phyloP scores from a whole-genome alignment of 2,113 vertebrate species.

The Mesocricetus auratus region DNA sequence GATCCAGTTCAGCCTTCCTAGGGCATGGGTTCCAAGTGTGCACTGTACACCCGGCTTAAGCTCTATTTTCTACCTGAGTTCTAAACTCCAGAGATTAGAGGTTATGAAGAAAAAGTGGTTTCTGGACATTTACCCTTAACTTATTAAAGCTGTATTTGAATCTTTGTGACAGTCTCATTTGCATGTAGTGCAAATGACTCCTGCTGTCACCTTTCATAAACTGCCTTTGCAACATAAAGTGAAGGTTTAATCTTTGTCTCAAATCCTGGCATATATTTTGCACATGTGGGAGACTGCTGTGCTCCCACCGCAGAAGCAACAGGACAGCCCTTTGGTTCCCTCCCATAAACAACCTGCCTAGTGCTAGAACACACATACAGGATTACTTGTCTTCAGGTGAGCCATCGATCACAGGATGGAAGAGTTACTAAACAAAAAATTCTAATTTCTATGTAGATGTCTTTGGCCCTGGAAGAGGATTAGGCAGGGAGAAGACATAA shows the following conservation, averaged over 20 bases:
- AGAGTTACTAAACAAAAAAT: conserved; percentile 81
- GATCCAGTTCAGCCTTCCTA: neutral
- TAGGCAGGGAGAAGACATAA: neutral
- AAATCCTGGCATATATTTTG: neutral
- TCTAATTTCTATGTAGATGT: conserved; percentile 64
- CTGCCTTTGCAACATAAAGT: conserved; percentile 30
- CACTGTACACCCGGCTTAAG: neutral
- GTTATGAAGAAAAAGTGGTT: conserved; percentile 18
- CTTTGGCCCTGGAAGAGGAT: conserved; percentile 50
- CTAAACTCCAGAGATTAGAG: conserved; percentile 58
- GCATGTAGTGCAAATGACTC: neutral
- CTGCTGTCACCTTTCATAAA: conserved; percentile 53
- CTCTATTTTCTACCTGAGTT: conserved; percentile 52
- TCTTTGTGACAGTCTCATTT: conserved; percentile 28
- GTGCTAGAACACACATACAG: conserved; percentile 68
- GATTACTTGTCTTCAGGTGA: conserved; percentile 81
- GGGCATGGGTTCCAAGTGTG: too few relatives aligned
- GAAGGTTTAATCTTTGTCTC: conserved; percentile 29
- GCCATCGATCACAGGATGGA: conserved; percentile 76
- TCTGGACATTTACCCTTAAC: neutral
- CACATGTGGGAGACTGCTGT: neutral
- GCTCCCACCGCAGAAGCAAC: conserved; percentile 69
- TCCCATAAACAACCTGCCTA: conserved; percentile 77
- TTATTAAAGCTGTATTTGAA: conserved; percentile 30
- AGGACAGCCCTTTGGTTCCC: conserved; percentile 73